Base-by-base conservation (phyloP, 2,888 invertebrate genomes). In the Hoplodrina blanda region DNA sequence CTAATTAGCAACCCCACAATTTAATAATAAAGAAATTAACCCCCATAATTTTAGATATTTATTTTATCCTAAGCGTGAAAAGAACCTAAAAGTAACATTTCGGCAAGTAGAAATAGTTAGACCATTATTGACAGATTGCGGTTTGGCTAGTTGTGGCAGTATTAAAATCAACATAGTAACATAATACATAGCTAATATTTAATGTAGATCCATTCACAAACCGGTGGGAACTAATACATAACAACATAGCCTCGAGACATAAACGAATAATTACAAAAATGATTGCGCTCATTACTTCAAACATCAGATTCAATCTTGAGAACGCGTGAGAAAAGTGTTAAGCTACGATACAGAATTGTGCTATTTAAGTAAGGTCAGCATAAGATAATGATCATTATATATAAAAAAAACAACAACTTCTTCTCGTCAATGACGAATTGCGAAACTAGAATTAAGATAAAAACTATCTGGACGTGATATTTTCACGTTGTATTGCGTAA, bases 351-450 rank as follows among this genome's bases (percentile, higher is more conserved):
- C 89, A 87, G 87, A 88, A 90, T 89, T 89, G 87, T 87, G 87
- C 87, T 90, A 88, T 89, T 89, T 87, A 85, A 87, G 88, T 87
- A 87, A 91, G 90, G 91, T 88, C 91, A 88, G 76, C 76, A 74
- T 78, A 84, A 90, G 91, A 91, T 92, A 91, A 90, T 89, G 84
- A 91, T 91, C 91, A 84, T 82, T 84, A 86, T 87, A 88, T 78
- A 88, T 77, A 78, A 49, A 84, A 77, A 84, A 78, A 78, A 78
- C 78, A 63, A 79, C 82, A 83, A 88, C 90, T 88, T 88, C 88
- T 85, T 86, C 87, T 83, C 85, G 86, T 91, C 92, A 92, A 91
- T 92, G 91, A 87, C 91, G 81, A 86, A 84, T 92, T 91, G 85
- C 84, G 87, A 91, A 91, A 92, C 88, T 88, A 91, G 89, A 90